Evolutionary conservation across 2,113 vertebrate species (phyloP).

Genomic region (Heptranchias perlo): DNA sequence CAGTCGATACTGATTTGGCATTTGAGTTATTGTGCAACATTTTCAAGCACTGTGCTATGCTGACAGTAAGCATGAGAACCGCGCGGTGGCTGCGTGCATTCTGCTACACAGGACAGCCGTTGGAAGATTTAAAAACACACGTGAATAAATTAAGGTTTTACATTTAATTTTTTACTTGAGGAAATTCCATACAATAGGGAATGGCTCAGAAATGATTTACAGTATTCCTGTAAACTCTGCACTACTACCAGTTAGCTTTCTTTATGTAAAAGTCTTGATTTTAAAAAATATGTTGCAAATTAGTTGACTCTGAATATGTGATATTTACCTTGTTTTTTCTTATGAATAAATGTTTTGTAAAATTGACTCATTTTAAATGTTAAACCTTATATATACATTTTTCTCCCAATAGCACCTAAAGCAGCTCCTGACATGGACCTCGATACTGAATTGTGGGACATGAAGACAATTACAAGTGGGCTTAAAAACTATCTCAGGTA

Average conservation of each 20-base stretch:
- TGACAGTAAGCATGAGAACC: not conserved
- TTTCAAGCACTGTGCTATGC: not conserved
- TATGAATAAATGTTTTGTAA: not conserved
- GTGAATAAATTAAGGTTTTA: not conserved
- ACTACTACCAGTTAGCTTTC: not conserved
- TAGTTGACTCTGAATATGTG: not conserved
- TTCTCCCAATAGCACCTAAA: slow-evolving; percentile 67
- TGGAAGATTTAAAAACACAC: not conserved
- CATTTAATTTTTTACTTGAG: not conserved
- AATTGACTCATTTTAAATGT: not conserved
- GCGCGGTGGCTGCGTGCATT: not conserved
- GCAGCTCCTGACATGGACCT: slow-evolving; percentile 84
- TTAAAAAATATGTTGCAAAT: not conserved
- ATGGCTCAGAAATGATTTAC: not conserved
- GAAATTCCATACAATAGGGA: not conserved
- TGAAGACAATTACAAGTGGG: slow-evolving; percentile 94
- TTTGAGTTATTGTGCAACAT: not conserved
- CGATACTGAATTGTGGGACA: slow-evolving; percentile 91
- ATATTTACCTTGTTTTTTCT: not conserved
- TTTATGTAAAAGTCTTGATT: not conserved
- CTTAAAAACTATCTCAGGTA: slow-evolving; percentile 99
- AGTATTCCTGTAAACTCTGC: not conserved
- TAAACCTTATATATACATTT: not conserved
- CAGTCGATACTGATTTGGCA: not conserved
- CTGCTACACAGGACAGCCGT: not conserved